Conservation (phyloP, 2,888 invertebrate genomes). For the Keiferia lycopersicella region DNA sequence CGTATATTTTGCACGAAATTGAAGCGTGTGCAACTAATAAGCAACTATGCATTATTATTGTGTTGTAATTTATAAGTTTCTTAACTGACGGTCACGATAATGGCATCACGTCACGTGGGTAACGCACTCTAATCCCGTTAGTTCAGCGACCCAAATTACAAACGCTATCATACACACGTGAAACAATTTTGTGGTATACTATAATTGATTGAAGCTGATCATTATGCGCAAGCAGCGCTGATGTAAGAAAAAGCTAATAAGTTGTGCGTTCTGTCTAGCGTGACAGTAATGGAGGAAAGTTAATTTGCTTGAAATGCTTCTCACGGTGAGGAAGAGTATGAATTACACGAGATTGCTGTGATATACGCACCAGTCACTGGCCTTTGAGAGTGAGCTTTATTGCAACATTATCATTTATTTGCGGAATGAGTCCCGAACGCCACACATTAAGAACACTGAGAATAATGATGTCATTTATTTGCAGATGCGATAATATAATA, state of each 20-base stretch:
- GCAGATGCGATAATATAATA: constrained; percentile 35
- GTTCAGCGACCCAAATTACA: constrained; percentile 69
- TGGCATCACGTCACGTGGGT: constrained; percentile 41
- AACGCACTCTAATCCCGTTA: constrained; percentile 63
- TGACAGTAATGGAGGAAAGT: constrained; percentile 70
- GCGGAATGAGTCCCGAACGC: constrained; percentile 36
- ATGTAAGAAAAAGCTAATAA: constrained; percentile 50
- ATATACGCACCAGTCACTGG: constrained; percentile 30
- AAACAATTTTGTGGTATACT: constrained; percentile 56
- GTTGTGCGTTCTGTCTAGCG: constrained; percentile 61
- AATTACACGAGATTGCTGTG: constrained; percentile 45
- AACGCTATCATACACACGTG: constrained; percentile 53
- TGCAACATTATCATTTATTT: constrained; percentile 38
- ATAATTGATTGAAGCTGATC: constrained; percentile 56
- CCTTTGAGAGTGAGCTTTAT: constrained; percentile 37
- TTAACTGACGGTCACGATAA: constrained; percentile 45
- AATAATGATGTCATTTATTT: constrained; percentile 43
- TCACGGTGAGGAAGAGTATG: constrained; percentile 61
- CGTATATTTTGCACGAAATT: constrained; percentile 33
- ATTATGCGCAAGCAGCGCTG: constrained; percentile 51
- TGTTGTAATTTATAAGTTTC: constrained; percentile 38
- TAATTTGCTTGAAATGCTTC: constrained; percentile 67
- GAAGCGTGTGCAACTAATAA: constrained; percentile 37
- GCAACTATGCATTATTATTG: constrained; percentile 21
- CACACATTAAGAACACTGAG: constrained; percentile 32